Evolutionary conservation across 2,888 invertebrate genomes (phyloP), one percentile per base, ranked within the genome.

Genomic region (Hypselothyrea guttata): DNA sequence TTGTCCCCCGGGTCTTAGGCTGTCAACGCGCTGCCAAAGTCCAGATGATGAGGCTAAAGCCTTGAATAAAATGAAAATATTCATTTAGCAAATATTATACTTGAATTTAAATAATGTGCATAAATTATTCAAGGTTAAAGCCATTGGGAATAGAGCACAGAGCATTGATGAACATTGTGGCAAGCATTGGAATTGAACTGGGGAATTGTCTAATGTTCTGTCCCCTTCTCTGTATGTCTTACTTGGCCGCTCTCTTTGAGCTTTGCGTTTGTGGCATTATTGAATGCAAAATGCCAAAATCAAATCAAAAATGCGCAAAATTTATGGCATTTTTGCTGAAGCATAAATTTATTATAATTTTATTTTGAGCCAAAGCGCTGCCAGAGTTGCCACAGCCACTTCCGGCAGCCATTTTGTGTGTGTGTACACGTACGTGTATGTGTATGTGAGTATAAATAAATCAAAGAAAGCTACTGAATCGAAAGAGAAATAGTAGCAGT

Each of bases 341-440:
- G 65, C 68, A 75, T 72, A 72, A 79, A 77, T 81, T 79, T 75
- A 77, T 83, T 62, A 73, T 75, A 77, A 81, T 81, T 75, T 81
- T 73, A 63, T 75, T n/a, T 77, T 62, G 66, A 46, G 51, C 46
- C 41, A 49, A 42, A 65, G 44, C 37, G 13, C 18, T 18, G 16
- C 46, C 28, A 35, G 16, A 11, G 18, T 30, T 34, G 48, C 42
- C 31, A 61, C 48, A 42, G 47, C 54, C 56, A 56, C 54, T 52
- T 55, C 46, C 45, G 49, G 53, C 45, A 51, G 60, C 59, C 61
- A 53, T 45, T 52, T 42, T 58, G 48, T 48, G 28, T 13, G 27
- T 40, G 16, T 34, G 22, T 28, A 11, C 22, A 30, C 45, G 5
- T 45, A 31, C 34, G 40, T 48, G 44, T n/a, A 61, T 47, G 30